A percentile compares a stretch with the other conserved stretches of the same genome.
These are phyloP conservation scores for Craterocephalus amniculus DNA, from an alignment of 2,797 vertebrate genomes.

Conservation along the genomic window DNA sequence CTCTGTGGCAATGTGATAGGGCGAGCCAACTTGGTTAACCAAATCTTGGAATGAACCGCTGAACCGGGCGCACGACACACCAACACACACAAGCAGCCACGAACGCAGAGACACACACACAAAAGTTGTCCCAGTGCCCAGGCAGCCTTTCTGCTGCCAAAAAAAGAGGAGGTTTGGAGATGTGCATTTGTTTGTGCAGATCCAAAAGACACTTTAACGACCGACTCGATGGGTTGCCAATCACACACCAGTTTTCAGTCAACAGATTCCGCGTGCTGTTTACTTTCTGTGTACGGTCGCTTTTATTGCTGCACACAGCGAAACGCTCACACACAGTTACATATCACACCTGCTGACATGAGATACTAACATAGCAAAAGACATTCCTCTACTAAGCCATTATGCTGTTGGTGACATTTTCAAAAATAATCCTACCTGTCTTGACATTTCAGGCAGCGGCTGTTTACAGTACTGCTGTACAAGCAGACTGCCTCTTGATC, in stretches of 20 bases:
- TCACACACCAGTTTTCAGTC: conserved; percentile 34
- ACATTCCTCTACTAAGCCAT: conserved; percentile 54
- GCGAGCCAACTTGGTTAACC: conserved; percentile 70
- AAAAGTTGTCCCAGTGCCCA: conserved; percentile 61
- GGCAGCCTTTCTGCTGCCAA: conserved; percentile 63
- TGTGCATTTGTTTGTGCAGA: conserved; percentile 65
- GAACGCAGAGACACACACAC: conserved; percentile 10
- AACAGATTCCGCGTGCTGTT: conserved; percentile 32
- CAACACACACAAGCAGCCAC: conserved; percentile 18
- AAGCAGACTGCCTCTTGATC: conserved; percentile 60
- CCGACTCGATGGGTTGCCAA: conserved; percentile 37
- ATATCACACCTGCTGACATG: conserved; percentile 64
- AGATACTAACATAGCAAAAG: conserved; percentile 64
- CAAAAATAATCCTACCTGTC: conserved; percentile 60
- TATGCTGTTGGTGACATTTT: conserved; percentile 71
- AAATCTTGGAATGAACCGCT: conserved; percentile 64
- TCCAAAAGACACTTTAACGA: conserved; percentile 62
- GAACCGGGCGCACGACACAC: conserved; percentile 29
- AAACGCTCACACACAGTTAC: conserved; percentile 31
- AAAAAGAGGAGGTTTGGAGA: conserved; percentile 67
- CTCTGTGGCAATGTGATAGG: conserved; percentile 61
- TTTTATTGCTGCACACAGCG: conserved; percentile 22
- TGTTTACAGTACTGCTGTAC: conserved; percentile 45
- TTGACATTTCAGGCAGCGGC: conserved; percentile 64
- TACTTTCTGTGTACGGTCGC: conserved; percentile 42